These are phyloP conservation scores for Colostygia pectinataria DNA, from an alignment of 2,888 invertebrate species.

Conservation along the genomic window DNA sequence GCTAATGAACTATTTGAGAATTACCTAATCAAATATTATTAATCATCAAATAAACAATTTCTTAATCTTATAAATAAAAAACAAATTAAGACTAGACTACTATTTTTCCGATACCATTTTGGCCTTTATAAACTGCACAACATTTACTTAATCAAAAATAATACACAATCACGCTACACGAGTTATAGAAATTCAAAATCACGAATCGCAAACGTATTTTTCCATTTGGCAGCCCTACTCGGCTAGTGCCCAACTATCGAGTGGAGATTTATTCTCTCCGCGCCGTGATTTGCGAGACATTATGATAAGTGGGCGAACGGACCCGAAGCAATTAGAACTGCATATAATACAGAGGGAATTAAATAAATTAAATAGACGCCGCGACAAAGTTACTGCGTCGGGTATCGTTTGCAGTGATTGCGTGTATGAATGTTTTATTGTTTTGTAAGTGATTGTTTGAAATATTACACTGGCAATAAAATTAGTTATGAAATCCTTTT, in stretches of 20 bases:
- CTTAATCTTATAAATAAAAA: no score
- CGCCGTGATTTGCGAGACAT: constrained; percentile 79
- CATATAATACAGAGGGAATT: constrained; percentile 53
- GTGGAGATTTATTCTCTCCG: constrained; percentile 68
- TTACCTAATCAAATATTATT: no score
- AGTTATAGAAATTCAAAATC: no score
- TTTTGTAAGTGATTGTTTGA: constrained; percentile 6
- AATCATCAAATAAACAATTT: no score
- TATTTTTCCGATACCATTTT: no score
- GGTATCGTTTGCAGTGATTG: constrained; percentile 17
- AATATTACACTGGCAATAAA: neutral
- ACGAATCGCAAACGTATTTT: constrained; percentile 8
- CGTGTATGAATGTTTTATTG: constrained; percentile 19
- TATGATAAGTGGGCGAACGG: constrained; percentile 79
- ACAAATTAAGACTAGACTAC: no score
- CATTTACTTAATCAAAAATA: no score
- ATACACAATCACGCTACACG: no score
- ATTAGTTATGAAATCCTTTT: no score
- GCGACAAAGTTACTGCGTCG: constrained; percentile 48
- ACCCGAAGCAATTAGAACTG: constrained; percentile 71
- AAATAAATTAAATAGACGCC: constrained; percentile 63
- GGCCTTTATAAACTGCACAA: no score
- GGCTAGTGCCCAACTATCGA: constrained; percentile 55
- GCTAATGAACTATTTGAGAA: no score
- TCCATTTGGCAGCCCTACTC: constrained; percentile 46